Evolutionary conservation across 2,113 vertebrate genomes (phyloP).

Genomic region (Notothenia rossii): DNA sequence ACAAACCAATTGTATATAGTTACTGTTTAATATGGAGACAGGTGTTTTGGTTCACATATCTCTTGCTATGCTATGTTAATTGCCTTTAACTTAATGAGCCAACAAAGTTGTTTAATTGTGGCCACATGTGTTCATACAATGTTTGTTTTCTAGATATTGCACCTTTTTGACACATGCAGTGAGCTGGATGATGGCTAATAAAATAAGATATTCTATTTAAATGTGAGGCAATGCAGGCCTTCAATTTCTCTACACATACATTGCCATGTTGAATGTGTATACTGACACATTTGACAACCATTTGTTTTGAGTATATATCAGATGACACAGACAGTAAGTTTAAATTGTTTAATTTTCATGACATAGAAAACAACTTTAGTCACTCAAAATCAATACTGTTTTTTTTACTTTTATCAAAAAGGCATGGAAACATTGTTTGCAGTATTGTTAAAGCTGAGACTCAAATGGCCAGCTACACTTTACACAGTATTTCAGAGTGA

Average conservation of each 20-base stretch:
- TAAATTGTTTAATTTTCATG: slow-evolving; percentile 49
- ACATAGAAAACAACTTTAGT: slow-evolving; percentile 38
- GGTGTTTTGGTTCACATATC: background rate
- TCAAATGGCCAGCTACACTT: background rate
- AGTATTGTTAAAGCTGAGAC: background rate
- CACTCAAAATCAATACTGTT: slow-evolving; percentile 24
- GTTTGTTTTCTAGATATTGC: background rate
- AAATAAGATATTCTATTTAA: background rate
- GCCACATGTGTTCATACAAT: background rate
- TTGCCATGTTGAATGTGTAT: background rate
- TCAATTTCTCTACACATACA: background rate
- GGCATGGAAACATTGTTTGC: background rate
- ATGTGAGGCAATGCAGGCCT: no score
- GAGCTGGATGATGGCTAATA: background rate
- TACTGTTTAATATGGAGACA: background rate
- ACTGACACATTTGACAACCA: background rate
- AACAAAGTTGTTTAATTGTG: background rate
- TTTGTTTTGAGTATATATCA: background rate
- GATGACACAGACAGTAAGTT: slow-evolving; percentile 6
- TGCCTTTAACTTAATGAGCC: background rate
- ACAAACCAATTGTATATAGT: background rate
- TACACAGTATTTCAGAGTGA: background rate
- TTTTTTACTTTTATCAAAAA: slow-evolving; percentile 30
- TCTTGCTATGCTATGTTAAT: background rate
- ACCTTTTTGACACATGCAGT: background rate